Evolutionary conservation across 2,797 vertebrate species (phyloP).

Genomic region (Microctenopoma lineatum): DNA sequence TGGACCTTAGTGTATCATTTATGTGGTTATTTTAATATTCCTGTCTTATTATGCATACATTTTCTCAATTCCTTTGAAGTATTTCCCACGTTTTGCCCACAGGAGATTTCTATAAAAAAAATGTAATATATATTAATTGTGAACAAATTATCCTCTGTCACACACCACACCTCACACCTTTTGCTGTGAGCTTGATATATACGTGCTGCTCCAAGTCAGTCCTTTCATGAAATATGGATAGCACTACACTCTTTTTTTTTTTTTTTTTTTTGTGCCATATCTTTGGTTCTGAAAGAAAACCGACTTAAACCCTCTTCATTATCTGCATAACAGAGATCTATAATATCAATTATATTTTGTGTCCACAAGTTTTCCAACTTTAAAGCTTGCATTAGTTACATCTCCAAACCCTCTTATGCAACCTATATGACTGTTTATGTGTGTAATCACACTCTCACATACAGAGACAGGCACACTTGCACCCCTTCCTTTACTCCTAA

Average conservation of each 20-base stretch:
- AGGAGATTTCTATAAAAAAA: conserved; percentile 67
- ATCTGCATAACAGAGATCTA: conserved; percentile 28
- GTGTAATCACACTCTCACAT: too few species aligned
- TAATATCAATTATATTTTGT: not conserved
- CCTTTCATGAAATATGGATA: conserved; percentile 5
- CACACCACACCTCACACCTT: conserved; percentile 67
- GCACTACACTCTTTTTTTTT: conserved; percentile 9
- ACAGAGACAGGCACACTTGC: too few species aligned
- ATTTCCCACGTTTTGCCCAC: conserved; percentile 67
- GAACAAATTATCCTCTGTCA: conserved; percentile 72
- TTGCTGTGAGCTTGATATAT: conserved; percentile 58
- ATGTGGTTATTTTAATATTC: conserved; percentile 67
- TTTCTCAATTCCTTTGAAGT: conserved; percentile 31
- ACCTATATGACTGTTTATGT: too few species aligned
- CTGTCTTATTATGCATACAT: conserved; percentile 61
- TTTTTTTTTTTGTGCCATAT: conserved; percentile 35
- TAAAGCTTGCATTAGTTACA: too few species aligned
- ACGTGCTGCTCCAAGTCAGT: conserved; percentile 63
- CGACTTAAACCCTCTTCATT: conserved; percentile 55
- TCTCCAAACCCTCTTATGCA: too few species aligned
- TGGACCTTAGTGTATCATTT: conserved; percentile 55
- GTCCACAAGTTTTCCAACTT: not conserved
- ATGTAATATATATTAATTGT: conserved; percentile 73
- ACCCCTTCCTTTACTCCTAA: too few species aligned
- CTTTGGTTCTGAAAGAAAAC: conserved; percentile 38